Evolutionary conservation across 2,797 vertebrate species (phyloP).

Genomic region (Poeciliopsis gracilis): DNA sequence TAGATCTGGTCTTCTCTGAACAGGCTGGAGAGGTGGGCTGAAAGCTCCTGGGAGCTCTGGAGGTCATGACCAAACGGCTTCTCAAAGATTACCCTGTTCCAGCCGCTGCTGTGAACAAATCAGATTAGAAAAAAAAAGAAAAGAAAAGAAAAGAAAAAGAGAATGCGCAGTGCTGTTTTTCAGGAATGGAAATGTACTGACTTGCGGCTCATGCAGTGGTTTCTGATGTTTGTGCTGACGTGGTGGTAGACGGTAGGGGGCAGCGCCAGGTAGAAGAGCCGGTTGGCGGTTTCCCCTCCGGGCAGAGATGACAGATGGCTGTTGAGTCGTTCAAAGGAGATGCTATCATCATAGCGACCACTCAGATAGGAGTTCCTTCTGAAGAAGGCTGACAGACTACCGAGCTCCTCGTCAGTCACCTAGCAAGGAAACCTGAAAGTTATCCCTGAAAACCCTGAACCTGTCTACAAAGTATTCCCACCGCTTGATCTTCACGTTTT

Average conservation of each 20-base stretch:
- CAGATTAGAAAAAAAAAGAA: constrained; percentile 9
- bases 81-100: constrained; percentile 91
- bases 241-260: constrained; percentile 89
- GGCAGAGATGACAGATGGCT: constrained; percentile 79
- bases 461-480: background rate
- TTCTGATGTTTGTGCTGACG: constrained; percentile 85
- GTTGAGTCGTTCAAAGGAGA: constrained; percentile 79
- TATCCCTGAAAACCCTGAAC: constrained; percentile 5
- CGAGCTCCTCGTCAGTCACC: constrained; percentile 78
- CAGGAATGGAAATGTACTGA: constrained; percentile 63
- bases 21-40: constrained; percentile 85
- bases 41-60: constrained; percentile 87
- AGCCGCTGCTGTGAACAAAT: constrained; percentile 79
- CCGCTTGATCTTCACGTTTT: background rate
- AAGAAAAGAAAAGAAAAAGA: background rate
- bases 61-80: constrained; percentile 92
- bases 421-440: constrained; percentile 47
- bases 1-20: constrained; percentile 92
- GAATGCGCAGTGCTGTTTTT: background rate
- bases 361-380: constrained; percentile 83
- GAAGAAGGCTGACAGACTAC: constrained; percentile 82
- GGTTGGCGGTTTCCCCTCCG: constrained; percentile 80
- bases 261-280: constrained; percentile 91
- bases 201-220: constrained; percentile 83
- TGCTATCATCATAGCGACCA: constrained; percentile 79